These are phyloP conservation scores for Chroicocephalus ridibundus DNA, from an alignment of 2,113 vertebrate species.

Conservation along the genomic window DNA sequence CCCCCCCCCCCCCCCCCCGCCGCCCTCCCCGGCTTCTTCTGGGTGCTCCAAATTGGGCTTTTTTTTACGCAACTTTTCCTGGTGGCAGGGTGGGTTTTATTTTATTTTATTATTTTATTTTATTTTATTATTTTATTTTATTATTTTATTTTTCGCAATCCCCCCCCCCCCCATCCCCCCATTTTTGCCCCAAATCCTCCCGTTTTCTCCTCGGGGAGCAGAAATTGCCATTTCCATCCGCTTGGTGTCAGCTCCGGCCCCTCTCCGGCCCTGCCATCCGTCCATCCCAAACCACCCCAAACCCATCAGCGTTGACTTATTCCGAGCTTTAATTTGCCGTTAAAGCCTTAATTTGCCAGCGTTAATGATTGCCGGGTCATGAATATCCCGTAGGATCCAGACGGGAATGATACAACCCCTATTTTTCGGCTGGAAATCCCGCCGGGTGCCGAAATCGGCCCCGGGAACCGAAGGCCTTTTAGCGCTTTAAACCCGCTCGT, in stretches of 20 bases:
- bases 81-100: background rate
- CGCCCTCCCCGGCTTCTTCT: background rate
- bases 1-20: no score
- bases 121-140: background rate
- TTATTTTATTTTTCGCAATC: fast-evolving
- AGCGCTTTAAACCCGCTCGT: background rate
- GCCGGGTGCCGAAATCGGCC: fast-evolving
- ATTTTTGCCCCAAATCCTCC: background rate
- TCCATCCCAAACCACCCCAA: background rate
- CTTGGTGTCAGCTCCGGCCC: constrained; percentile 16
- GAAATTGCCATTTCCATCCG: background rate
- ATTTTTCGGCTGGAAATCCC: background rate
- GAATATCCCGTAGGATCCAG: background rate
- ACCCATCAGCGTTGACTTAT: fast-evolving
- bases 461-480: fast-evolving
- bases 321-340: no score
- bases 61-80: background rate
- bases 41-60: background rate
- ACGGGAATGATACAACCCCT: background rate
- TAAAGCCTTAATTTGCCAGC: background rate
- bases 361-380: fast-evolving
- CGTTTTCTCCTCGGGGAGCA: background rate
- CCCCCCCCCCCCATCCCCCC: no score
- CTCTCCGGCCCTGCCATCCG: fast-evolving
- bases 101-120: no score